phyloP scores from a whole-genome alignment of 1,140 invertebrate species.

The Antheraea pernyi region DNA sequence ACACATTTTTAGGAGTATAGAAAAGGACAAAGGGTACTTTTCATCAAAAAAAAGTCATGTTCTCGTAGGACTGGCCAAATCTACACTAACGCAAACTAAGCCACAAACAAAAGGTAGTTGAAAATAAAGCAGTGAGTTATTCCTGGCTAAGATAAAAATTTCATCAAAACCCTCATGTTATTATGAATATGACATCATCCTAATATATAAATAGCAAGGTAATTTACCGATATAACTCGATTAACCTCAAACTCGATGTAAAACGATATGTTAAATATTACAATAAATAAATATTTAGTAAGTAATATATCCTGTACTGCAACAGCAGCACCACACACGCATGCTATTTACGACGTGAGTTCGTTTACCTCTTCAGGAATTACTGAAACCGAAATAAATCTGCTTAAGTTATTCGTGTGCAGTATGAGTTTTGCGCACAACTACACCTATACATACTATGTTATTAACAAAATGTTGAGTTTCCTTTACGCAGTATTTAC shows the following conservation, averaged over 20 bases:
- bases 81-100: too few species aligned
- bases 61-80: too few species aligned
- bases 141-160: neutral
- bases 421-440: neutral
- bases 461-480: neutral
- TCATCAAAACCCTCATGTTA: neutral
- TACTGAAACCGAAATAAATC: constrained; percentile 13
- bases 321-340: constrained; percentile 5
- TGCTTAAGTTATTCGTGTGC: constrained; percentile 7
- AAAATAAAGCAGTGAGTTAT: neutral
- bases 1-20: too few species aligned
- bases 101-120: too few species aligned
- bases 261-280: neutral
- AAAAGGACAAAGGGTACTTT: too few species aligned
- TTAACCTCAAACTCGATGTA: neutral
- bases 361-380: constrained; percentile 10
- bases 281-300: neutral
- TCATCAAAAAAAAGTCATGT: too few species aligned
- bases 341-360: constrained; percentile 11
- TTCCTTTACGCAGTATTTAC: neutral
- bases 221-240: neutral
- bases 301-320: neutral
- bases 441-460: neutral
- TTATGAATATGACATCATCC: neutral
- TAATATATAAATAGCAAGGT: neutral